These are phyloP conservation scores for Molothrus ater DNA, from an alignment of 2,797 vertebrate genomes.

Conservation along the genomic window DNA sequence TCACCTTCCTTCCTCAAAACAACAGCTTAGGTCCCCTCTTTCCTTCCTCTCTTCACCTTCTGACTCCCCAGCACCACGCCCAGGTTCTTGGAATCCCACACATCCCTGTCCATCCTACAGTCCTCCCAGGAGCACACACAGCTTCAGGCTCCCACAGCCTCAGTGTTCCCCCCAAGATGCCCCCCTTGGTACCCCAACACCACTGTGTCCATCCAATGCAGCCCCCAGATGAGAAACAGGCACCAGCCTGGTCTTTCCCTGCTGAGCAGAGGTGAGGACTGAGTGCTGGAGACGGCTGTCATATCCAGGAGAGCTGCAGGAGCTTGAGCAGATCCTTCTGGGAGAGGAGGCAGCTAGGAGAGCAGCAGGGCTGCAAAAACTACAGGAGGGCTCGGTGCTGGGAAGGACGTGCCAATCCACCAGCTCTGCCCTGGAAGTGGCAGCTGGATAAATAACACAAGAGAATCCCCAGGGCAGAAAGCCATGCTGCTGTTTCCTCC, in stretches of 20 bases:
- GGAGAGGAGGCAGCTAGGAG: neutral
- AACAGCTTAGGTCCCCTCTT: neutral
- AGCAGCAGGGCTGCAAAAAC: neutral
- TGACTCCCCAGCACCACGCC: neutral
- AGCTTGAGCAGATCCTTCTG: rapidly evolving
- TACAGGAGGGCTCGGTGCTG: rapidly evolving
- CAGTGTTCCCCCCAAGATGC: neutral
- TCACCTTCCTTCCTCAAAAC: neutral
- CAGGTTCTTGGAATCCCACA: neutral
- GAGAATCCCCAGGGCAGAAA: neutral
- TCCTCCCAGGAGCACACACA: neutral
- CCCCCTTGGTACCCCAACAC: neutral
- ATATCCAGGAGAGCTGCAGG: neutral
- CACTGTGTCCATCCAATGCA: rapidly evolving
- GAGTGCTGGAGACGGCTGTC: neutral
- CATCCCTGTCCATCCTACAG: neutral
- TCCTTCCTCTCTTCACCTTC: neutral
- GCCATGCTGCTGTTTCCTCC: neutral
- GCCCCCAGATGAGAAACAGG: neutral
- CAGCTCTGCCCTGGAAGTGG: neutral
- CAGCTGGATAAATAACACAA: neutral
- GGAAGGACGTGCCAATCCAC: neutral
- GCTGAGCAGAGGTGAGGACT: neutral
- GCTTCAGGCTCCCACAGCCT: neutral
- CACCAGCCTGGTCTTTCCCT: neutral